phyloP scores from a whole-genome alignment of 2,888 invertebrate species.

The Pseudococcus longispinus region DNA sequence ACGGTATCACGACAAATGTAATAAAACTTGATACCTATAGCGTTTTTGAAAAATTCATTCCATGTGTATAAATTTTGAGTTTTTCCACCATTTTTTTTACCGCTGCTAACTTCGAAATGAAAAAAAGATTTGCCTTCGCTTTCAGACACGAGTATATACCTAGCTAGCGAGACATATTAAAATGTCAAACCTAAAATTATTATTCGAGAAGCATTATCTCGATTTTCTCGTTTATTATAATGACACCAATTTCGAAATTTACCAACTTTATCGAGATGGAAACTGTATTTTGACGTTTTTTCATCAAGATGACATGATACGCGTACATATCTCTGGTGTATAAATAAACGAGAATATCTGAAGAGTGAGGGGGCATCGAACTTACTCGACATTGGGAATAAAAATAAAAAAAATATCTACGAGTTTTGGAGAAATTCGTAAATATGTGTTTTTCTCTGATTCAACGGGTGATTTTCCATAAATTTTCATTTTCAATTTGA shows the following conservation, averaged over 20 bases:
- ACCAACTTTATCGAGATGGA: background rate
- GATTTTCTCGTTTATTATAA: background rate
- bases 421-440: too few relatives aligned
- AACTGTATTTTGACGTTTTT: background rate
- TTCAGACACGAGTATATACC: background rate
- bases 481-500: too few relatives aligned
- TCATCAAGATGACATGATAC: background rate
- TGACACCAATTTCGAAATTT: background rate
- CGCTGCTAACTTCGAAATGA: background rate
- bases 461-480: too few relatives aligned
- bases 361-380: background rate
- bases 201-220: conserved; percentile 2
- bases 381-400: too few relatives aligned
- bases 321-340: background rate
- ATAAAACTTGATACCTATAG: conserved; percentile 23
- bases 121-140: background rate
- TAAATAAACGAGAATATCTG: background rate
- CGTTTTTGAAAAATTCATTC: conserved; percentile 19
- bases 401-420: too few relatives aligned
- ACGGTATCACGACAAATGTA: conserved; percentile 24
- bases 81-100: background rate
- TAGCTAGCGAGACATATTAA: conserved; percentile 7
- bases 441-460: too few relatives aligned
- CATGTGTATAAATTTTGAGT: conserved; percentile 22
- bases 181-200: background rate